phyloP scores from a whole-genome alignment of 2,113 vertebrate genomes.

The Fulmarus glacialis region DNA sequence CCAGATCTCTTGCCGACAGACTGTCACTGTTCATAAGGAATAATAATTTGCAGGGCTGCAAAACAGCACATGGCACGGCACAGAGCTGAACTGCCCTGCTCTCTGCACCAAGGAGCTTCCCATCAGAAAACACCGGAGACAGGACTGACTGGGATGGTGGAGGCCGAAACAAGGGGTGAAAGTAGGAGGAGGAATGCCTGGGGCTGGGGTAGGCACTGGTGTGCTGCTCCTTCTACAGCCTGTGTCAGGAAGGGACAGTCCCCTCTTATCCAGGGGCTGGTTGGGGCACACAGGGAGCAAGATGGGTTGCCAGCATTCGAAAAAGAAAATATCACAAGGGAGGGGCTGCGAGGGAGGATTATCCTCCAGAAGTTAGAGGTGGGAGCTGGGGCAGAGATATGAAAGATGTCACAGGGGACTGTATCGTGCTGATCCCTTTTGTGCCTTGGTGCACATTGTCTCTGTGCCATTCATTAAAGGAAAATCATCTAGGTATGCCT shows the following conservation, averaged over 20 bases:
- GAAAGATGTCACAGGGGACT: not conserved
- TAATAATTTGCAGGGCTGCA: not conserved
- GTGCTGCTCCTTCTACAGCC: not conserved
- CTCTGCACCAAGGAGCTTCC: not conserved
- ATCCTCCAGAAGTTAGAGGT: not conserved
- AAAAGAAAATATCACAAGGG: not conserved
- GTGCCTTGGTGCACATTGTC: not conserved
- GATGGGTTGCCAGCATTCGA: not conserved
- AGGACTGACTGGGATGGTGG: not conserved
- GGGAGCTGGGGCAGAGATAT: not conserved
- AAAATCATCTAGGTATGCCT: not conserved
- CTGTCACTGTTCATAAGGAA: not conserved
- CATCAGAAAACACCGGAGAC: not conserved
- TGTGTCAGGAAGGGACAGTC: not conserved
- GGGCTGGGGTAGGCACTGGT: not conserved
- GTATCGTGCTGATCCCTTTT: not conserved
- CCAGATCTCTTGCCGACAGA: not conserved
- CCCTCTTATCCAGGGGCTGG: not conserved
- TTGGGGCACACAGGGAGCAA: fast-evolving
- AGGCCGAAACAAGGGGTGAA: not conserved
- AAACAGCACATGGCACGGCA: not conserved
- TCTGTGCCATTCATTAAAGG: not conserved
- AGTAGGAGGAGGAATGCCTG: not conserved
- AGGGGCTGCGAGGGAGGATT: not conserved
- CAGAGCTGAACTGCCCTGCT: not conserved